Base-by-base conservation (phyloP, 37 sponge, comb jelly and placozoan genomes). In the Oscarella lobularis region DNA sequence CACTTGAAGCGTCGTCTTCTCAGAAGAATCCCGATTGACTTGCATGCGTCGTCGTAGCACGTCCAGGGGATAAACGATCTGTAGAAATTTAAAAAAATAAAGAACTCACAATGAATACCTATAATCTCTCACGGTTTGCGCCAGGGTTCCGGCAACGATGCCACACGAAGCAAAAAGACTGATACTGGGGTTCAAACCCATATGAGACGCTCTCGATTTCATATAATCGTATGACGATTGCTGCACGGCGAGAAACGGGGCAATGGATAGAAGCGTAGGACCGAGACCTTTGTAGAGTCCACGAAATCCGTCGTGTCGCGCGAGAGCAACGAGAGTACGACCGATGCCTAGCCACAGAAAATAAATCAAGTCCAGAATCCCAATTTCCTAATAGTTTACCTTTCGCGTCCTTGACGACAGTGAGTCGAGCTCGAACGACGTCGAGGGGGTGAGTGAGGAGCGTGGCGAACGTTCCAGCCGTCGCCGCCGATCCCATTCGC, bases 191-290 rank as follows among this genome's bases (percentile, higher is more conserved):
- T 70, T 2, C 27, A 86, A 2, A 27, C 60, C 37, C 29, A 4
- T n/a, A 0, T 2, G 2, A 0, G 75, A 31, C 20, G 82, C 79
- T 38, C 75, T 1, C 33, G 75, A 75, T 35, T 88, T 88, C 77
- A 88, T 35, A 2, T 83, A 14, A 38, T 88, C 89, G 78, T 88
- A 88, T 31, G 67, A 81, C 41, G 73, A 31, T 74, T 88, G 89
- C 72, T 88, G 89, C 20, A 88, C 41, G 39, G 82, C 89, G 72
- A 88, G 74, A 75, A 88, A 85, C 0, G 89, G 89, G 3, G 80
- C 85, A 55, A 88, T 85, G 3, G 89, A 76, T 5, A 79, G 20
- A 14, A 88, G 75, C 6, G 89, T 88, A 0, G 89, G 89, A 36
- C 82, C 79, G 0, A 88, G 39, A 0, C 89, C 89, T 36, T 76